Conservation (phyloP, 2,888 invertebrate genomes). For the Tiphia femorata region DNA sequence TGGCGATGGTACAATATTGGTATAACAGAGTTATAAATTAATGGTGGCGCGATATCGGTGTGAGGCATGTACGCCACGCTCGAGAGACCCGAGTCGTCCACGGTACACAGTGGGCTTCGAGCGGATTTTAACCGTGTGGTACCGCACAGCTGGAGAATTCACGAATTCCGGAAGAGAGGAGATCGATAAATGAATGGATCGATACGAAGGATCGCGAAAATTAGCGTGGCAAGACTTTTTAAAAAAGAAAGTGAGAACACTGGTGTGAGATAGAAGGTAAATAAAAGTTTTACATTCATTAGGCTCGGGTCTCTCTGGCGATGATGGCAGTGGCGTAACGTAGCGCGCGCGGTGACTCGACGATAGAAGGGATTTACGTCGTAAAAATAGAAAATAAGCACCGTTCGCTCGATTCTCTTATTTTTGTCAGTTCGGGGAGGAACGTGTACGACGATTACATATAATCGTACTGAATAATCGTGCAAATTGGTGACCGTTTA, state of each 20-base stretch:
- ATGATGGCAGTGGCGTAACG: not conserved
- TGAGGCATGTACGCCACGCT: not conserved
- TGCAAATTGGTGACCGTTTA: constrained; percentile 23
- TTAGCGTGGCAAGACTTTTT: too few species aligned
- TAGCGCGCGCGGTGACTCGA: not conserved
- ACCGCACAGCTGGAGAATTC: too few species aligned
- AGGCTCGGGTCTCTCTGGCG: too few species aligned
- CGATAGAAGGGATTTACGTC: not conserved
- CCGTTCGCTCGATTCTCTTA: constrained; percentile 32
- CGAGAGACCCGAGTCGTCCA: not conserved
- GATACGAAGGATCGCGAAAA: too few species aligned
- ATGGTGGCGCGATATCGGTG: not conserved
- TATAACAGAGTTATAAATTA: too few species aligned
- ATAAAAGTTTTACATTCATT: too few species aligned
- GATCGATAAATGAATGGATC: too few species aligned
- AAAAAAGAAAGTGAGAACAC: constrained; percentile 11
- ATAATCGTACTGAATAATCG: constrained; percentile 37
- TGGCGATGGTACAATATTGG: too few species aligned
- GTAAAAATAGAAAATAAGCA: constrained; percentile 30
- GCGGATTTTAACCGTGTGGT: too few species aligned
- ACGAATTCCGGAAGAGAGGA: too few species aligned
- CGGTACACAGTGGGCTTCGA: too few species aligned
- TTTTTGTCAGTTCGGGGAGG: constrained; percentile 29
- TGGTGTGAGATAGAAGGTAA: constrained; percentile 11
- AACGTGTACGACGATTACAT: constrained; percentile 33